Conservation (phyloP, 2,888 invertebrate species). For the Calameuta idolon region DNA sequence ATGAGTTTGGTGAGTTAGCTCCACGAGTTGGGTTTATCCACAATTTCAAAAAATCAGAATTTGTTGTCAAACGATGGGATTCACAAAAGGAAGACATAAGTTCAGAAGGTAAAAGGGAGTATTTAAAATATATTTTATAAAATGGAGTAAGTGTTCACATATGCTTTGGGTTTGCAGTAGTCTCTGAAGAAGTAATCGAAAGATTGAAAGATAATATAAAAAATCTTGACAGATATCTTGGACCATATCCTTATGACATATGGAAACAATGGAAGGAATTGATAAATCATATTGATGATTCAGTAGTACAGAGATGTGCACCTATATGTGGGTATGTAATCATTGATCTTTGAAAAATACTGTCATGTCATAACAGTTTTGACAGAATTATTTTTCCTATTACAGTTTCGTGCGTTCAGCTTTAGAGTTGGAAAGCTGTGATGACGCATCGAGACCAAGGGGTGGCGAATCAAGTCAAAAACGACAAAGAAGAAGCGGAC, state of each 20-base stretch:
- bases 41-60: slow-evolving; percentile 83
- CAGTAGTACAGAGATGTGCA: slow-evolving; percentile 72
- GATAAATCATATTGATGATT: slow-evolving; percentile 69
- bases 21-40: slow-evolving; percentile 87
- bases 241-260: slow-evolving; percentile 91
- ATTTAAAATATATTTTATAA: slow-evolving; percentile 59
- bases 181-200: slow-evolving; percentile 76
- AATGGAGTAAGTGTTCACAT: not conserved
- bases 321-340: slow-evolving; percentile 75
- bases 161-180: slow-evolving; percentile 57
- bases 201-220: slow-evolving; percentile 77
- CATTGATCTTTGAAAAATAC: not conserved
- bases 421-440: slow-evolving; percentile 80
- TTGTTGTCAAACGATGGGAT: slow-evolving; percentile 92
- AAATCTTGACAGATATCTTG: slow-evolving; percentile 83
- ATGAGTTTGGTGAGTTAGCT: slow-evolving; percentile 68
- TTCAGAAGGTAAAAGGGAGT: slow-evolving; percentile 63
- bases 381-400: slow-evolving; percentile 4
- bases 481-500: slow-evolving; percentile 66
- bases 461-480: slow-evolving; percentile 67
- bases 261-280: slow-evolving; percentile 88
- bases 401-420: slow-evolving; percentile 78
- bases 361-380: not conserved
- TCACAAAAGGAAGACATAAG: slow-evolving; percentile 79
- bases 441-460: slow-evolving; percentile 77